Evolutionary conservation across 2,888 invertebrate genomes (phyloP).

Genomic region (Scaptomyza parva): DNA sequence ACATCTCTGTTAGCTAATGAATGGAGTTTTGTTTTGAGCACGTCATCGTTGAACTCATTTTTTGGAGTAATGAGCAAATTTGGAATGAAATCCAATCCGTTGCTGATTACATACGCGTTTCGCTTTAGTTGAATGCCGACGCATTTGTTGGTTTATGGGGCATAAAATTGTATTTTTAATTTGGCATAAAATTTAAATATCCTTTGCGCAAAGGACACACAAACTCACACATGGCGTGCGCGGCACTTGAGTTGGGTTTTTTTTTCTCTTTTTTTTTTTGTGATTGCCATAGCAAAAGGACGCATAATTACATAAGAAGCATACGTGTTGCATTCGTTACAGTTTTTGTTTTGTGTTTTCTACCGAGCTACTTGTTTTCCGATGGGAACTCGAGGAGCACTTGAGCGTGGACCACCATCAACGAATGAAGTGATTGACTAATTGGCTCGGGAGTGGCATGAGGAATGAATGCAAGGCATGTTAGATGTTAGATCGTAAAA

Average conservation of each 20-base stretch:
- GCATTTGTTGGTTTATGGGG: conserved; percentile 51
- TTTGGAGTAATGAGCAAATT: conserved; percentile 13
- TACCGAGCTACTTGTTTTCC: conserved; percentile 57
- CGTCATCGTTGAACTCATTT: conserved; percentile 1
- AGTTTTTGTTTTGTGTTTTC: conserved; percentile 37
- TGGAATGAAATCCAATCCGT: conserved; percentile 52
- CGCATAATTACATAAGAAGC: conserved; percentile 66
- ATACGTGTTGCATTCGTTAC: conserved; percentile 33
- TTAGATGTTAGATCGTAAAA: conserved; percentile 59
- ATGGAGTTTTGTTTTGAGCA: conserved; percentile 26
- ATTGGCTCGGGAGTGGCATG: conserved; percentile 56
- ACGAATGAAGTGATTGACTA: conserved; percentile 70
- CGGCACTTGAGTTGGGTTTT: conserved; percentile 56
- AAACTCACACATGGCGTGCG: conserved; percentile 30
- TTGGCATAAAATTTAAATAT: conserved; percentile 77
- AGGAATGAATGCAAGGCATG: conserved; percentile 38
- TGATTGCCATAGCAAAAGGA: conserved; percentile 63
- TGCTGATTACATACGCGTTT: conserved; percentile 53
- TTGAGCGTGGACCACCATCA: conserved; percentile 73
- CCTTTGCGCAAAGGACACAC: conserved; percentile 54
- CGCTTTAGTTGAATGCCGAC: conserved; percentile 23
- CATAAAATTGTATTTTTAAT: conserved; percentile 76
- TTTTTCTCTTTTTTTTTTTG: conserved; percentile 9
- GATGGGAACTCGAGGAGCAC: conserved; percentile 44
- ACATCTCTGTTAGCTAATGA: conserved; percentile 57